These are phyloP conservation scores for Lasius platythorax DNA, from an alignment of 2,888 invertebrate genomes.

Conservation along the genomic window DNA sequence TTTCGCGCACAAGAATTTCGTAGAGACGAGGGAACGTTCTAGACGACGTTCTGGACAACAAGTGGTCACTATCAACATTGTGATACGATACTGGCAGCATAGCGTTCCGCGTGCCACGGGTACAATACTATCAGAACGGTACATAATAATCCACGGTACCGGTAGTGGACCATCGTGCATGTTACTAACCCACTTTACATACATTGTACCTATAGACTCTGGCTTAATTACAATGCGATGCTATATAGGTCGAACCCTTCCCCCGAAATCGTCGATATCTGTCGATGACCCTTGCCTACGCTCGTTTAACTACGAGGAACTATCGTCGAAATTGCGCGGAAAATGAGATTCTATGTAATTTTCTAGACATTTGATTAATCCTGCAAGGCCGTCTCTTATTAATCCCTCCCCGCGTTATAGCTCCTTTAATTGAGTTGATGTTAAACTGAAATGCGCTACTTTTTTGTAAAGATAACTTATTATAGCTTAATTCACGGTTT, in stretches of 20 bases:
- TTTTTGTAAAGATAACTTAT: not conserved
- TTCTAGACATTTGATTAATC: constrained; percentile 4
- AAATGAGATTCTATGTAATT: constrained; percentile 18
- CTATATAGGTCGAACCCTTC: constrained; percentile 58
- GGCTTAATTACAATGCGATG: constrained; percentile 79
- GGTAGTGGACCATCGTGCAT: constrained; percentile 63
- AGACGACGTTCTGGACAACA: constrained; percentile 39
- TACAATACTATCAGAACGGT: constrained; percentile 50
- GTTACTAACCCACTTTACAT: constrained; percentile 75
- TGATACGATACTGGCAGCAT: constrained; percentile 41
- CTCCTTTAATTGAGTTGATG: not conserved
- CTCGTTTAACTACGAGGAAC: constrained; percentile 50
- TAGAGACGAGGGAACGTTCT: constrained; percentile 4
- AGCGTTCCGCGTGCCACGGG: constrained; percentile 45
- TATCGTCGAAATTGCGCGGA: constrained; percentile 16
- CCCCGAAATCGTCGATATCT: constrained; percentile 69
- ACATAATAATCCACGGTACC: constrained; percentile 71
- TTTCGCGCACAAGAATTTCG: not conserved
- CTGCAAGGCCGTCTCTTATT: not conserved
- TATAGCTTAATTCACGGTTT: constrained; percentile 2
- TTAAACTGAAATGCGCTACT: not conserved
- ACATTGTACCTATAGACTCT: constrained; percentile 75
- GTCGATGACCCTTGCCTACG: constrained; percentile 54
- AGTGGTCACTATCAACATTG: constrained; percentile 52
- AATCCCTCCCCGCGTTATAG: not conserved